Evolutionary conservation across 2,113 vertebrate species (phyloP).

Genomic region (Vidua macroura): DNA sequence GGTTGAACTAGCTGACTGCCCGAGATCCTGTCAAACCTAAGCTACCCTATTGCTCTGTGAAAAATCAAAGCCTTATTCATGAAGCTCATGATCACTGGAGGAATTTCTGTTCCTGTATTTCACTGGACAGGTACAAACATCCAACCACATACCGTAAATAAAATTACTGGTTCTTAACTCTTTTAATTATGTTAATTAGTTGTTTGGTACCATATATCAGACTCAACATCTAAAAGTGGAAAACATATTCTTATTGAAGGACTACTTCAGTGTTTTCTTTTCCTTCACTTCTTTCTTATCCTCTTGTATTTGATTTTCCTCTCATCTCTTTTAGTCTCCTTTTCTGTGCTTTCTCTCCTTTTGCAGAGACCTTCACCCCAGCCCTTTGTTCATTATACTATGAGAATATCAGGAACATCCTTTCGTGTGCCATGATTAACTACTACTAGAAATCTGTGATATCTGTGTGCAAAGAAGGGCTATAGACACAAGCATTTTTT

Average conservation of each 20-base stretch:
- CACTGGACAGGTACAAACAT: not conserved
- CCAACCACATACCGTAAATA: not conserved
- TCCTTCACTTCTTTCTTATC: not conserved
- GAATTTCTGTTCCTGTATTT: not conserved
- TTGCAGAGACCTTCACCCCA: accelerated
- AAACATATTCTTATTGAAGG: not conserved
- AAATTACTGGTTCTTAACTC: not conserved
- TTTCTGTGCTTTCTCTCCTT: not conserved
- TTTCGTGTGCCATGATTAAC: not conserved
- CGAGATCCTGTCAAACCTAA: not conserved
- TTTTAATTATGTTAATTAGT: not conserved
- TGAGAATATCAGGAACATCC: not conserved
- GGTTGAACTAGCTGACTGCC: not conserved
- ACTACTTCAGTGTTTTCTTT: not conserved
- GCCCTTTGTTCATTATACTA: not conserved
- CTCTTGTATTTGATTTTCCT: not conserved
- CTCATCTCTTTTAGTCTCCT: not conserved
- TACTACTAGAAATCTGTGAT: not conserved
- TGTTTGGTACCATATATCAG: not conserved
- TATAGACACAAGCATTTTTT: not conserved
- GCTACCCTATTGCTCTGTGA: not conserved
- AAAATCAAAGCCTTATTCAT: not conserved
- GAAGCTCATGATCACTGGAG: not conserved
- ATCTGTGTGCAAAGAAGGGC: not conserved
- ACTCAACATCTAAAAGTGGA: not conserved